Base-by-base conservation (phyloP, 2,888 invertebrate genomes). In the Idaea aversata region DNA sequence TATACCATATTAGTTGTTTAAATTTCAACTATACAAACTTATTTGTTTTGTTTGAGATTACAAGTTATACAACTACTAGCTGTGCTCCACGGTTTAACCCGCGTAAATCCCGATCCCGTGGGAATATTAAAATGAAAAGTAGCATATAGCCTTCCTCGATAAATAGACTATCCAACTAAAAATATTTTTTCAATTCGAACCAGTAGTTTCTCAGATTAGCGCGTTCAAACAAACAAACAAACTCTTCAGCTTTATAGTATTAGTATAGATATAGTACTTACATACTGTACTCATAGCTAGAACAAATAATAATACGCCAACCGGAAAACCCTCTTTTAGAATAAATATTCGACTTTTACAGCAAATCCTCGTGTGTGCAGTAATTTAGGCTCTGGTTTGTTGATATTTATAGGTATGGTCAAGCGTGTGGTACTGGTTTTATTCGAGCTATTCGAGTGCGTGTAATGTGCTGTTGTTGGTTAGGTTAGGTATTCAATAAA, bases 321-420 rank as follows among this genome's bases (percentile, higher is more conserved):
- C 58, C 60, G 63, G 59, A 70, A 71, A 76, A 76, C 73, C 73
- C 73, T 77, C 67, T 76, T 74, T 72, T 74, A 76, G 75, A 80
- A 77, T 79, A 76, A 77, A 75, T 77, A 76, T 77, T 75, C 69
- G 72, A 79, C 75, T 81, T 81, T 81, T 78, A 75, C 74, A 72
- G 77, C 68, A 78, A 80, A 84, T 77, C 80, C 86, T 85, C 87
- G 74, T 81, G 84, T 82, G 87, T 79, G 79, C 79, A 81, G 87
- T 88, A 87, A 84, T 85, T 88, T 82, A 82, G 79, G 73, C 75
- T 78, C 78, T 81, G 84, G 84, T 86, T 82, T 79, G 75, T 80
- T 77, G 82, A 84, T 88, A 87, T 89, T 88, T 87, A 86, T 87
- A 79, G 84, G 77, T 58, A 77, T 78, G 84, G 86, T 87, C 82